phyloP scores from a whole-genome alignment of 2,888 invertebrate genomes.

The Digitonthophagus gazella region DNA sequence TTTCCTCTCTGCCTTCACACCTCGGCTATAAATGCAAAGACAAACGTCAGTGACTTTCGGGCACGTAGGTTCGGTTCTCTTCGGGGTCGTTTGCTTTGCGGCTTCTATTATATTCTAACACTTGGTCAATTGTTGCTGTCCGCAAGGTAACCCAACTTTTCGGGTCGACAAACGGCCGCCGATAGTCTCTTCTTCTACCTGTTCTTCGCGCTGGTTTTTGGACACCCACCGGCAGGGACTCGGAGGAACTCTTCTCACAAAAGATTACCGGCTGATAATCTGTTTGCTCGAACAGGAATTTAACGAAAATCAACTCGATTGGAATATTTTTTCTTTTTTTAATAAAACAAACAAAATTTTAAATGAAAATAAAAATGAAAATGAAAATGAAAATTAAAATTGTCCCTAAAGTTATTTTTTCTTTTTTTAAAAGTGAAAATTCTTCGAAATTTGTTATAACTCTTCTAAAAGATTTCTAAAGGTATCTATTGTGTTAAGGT shows the following conservation, averaged over 20 bases:
- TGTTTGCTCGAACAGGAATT: no score
- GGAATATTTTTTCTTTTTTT: no score
- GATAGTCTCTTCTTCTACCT: slow-evolving; percentile 17
- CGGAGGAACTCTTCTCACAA: slow-evolving; percentile 23
- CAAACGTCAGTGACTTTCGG: background rate
- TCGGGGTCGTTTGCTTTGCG: background rate
- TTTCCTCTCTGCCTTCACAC: background rate
- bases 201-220: slow-evolving; percentile 20
- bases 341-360: no score
- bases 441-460: background rate
- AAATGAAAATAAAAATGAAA: no score
- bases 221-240: slow-evolving; percentile 27
- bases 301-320: no score
- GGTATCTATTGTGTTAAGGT: background rate
- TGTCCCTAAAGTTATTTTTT: background rate
- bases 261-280: slow-evolving; percentile 25
- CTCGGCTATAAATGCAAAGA: background rate
- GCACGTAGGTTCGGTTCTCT: no score
- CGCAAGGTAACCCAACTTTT: background rate
- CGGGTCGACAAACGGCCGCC: background rate
- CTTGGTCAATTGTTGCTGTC: background rate
- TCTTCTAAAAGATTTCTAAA: no score
- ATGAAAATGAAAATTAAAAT: no score
- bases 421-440: background rate
- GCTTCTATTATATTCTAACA: background rate